Evolutionary conservation across 2,797 vertebrate genomes (phyloP).

Genomic region (Cuculus canorus): DNA sequence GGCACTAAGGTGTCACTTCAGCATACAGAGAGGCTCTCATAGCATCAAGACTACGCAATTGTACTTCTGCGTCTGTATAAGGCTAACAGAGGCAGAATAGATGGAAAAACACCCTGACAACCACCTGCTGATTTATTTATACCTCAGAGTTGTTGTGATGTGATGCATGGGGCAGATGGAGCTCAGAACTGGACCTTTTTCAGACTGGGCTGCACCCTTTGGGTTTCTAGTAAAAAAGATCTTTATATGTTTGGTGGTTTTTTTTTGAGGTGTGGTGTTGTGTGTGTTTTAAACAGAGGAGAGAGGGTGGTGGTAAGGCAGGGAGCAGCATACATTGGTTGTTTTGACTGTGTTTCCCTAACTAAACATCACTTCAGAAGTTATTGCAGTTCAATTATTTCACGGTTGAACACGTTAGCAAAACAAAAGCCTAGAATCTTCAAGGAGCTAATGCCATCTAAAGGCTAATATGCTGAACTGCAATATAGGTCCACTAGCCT

Average conservation of each 20-base stretch:
- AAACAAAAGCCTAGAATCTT: background rate
- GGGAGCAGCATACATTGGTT: accelerated
- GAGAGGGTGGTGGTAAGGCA: no score
- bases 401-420: accelerated
- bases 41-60: background rate
- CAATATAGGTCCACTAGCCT: background rate
- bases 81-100: background rate
- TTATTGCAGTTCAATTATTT: background rate
- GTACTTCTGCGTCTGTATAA: background rate
- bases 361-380: background rate
- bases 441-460: constrained; percentile 70
- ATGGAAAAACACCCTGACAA: background rate
- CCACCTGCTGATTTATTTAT: background rate
- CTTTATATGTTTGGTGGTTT: background rate
- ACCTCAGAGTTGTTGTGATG: background rate
- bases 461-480: constrained; percentile 49
- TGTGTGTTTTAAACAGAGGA: no score
- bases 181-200: background rate
- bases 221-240: background rate
- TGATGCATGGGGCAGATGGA: background rate
- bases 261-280: no score
- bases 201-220: background rate
- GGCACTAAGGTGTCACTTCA: background rate
- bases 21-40: background rate
- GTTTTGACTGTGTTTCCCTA: no score